Evolutionary conservation across 1,140 invertebrate genomes (phyloP).

Genomic region (Papilio glaucus): DNA sequence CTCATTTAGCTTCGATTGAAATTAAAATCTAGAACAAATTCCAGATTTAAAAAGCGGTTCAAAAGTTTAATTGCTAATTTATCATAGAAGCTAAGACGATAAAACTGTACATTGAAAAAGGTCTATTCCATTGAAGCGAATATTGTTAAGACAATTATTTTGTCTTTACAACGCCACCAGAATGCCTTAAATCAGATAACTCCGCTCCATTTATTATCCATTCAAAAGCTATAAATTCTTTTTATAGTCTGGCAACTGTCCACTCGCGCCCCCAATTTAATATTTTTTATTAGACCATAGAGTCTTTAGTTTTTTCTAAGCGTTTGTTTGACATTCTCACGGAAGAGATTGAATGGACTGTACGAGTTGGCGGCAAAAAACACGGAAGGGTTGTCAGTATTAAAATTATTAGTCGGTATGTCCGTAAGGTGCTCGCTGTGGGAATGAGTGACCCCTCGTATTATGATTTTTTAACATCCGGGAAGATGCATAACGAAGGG

Average conservation of each 20-base stretch:
- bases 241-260: conserved; percentile 65
- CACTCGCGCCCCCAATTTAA: conserved; percentile 64
- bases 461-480: conserved; percentile 68
- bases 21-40: too few relatives aligned
- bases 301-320: conserved; percentile 61
- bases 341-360: conserved; percentile 73
- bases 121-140: conserved; percentile 3
- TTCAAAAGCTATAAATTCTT: conserved; percentile 60
- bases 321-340: conserved; percentile 76
- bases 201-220: conserved; percentile 57
- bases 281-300: conserved; percentile 59
- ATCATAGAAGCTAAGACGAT: not conserved
- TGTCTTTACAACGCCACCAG: conserved; percentile 37
- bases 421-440: conserved; percentile 66
- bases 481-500: conserved; percentile 58
- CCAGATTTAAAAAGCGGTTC: too few relatives aligned
- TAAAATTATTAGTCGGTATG: conserved; percentile 73
- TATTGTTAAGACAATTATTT: not conserved
- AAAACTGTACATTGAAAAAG: not conserved
- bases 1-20: too few relatives aligned
- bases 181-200: conserved; percentile 54
- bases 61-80: too few relatives aligned
- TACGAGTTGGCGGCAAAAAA: conserved; percentile 63
- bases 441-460: conserved; percentile 68
- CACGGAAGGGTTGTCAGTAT: conserved; percentile 75